phyloP scores from a whole-genome alignment of 2,888 invertebrate genomes.

The Acrocyrtus sp. region DNA sequence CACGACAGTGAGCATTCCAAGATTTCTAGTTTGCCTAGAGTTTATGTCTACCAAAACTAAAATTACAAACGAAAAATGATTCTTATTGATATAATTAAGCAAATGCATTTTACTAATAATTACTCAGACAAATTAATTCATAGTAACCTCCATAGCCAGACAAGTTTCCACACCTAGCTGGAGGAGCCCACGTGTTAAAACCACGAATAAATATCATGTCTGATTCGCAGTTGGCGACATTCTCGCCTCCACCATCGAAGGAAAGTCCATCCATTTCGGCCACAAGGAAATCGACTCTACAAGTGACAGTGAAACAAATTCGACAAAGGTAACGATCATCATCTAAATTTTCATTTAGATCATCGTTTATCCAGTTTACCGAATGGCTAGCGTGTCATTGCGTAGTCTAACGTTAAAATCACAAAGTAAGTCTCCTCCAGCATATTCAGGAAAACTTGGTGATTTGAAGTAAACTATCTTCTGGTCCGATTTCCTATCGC shows the following conservation, averaged over 20 bases:
- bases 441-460: constrained; percentile 49
- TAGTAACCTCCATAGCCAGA: constrained; percentile 55
- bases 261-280: constrained; percentile 54
- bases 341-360: not conserved
- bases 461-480: constrained; percentile 53
- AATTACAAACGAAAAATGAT: constrained; percentile 1
- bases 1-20: constrained; percentile 47
- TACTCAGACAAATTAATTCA: not conserved
- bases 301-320: not conserved
- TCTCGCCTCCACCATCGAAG: constrained; percentile 44
- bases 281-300: constrained; percentile 53
- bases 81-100: no score
- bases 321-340: not conserved
- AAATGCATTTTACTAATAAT: not conserved
- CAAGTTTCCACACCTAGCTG: constrained; percentile 57
- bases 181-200: constrained; percentile 59
- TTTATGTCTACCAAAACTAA: constrained; percentile 54
- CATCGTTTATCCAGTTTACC: constrained; percentile 34
- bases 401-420: constrained; percentile 51
- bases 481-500: constrained; percentile 43
- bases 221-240: constrained; percentile 49
- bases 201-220: constrained; percentile 59
- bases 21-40: constrained; percentile 19
- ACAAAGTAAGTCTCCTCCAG: constrained; percentile 53
- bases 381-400: constrained; percentile 48